Evolutionary conservation across 2,113 vertebrate species (phyloP).

Genomic region (Corydoras sp.): DNA sequence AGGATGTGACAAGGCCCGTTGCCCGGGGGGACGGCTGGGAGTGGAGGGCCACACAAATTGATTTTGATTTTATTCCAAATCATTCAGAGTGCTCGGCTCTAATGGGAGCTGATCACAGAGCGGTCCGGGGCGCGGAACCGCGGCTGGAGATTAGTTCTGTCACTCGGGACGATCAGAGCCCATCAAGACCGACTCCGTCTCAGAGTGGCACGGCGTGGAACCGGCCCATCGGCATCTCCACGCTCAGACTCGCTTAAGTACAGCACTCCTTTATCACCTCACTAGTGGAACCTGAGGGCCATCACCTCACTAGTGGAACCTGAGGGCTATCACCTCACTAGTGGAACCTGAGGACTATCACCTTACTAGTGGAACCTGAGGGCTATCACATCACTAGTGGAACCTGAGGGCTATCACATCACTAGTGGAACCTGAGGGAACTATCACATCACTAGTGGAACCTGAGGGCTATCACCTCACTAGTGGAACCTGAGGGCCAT

Average conservation of each 20-base stretch:
- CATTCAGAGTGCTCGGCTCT: conserved; percentile 73
- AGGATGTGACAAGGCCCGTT: conserved; percentile 68
- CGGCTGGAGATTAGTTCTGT: conserved; percentile 65
- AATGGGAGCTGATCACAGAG: conserved; percentile 72
- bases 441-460: too few relatives aligned
- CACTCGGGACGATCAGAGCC: conserved; percentile 62
- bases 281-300: too few relatives aligned
- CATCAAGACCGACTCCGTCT: conserved; percentile 52
- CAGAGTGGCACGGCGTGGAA: conserved; percentile 24
- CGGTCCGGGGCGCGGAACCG: conserved; percentile 56
- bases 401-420: too few relatives aligned
- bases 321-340: too few relatives aligned
- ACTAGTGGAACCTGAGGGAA: too few relatives aligned
- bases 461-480: too few relatives aligned
- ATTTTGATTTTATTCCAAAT: conserved; percentile 78
- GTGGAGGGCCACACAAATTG: conserved; percentile 69
- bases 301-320: too few relatives aligned
- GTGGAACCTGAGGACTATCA: too few relatives aligned
- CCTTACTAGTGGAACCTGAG: too few relatives aligned
- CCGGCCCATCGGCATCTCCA: conserved; percentile 15
- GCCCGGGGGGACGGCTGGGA: conserved; percentile 61
- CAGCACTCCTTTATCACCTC: too few relatives aligned
- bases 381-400: too few relatives aligned
- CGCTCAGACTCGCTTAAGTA: neutral
- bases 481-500: too few relatives aligned